Evolutionary conservation across 2,888 invertebrate species (phyloP), one percentile per base, ranked within the genome.

Genomic region (Meteorus colon): DNA sequence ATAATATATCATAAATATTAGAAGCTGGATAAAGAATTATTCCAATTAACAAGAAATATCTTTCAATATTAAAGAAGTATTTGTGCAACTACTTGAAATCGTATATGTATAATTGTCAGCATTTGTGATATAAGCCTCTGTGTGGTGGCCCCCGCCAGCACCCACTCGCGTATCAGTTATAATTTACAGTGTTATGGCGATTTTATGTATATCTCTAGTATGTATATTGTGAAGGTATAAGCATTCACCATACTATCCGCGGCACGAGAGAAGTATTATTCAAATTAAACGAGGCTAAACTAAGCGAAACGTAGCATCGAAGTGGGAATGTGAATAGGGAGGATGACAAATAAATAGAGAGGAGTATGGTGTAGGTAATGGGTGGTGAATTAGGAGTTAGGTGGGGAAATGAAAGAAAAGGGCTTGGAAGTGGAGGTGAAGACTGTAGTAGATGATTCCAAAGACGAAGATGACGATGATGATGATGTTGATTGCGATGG

Each of bases 111-210:
- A 69, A 73, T 71, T 76, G 41, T 73, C 66, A 71, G 66, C 3
- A n/a, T 63, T 63, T 63, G 81, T 82, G 86, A 87, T 87, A 86
- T 89, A 89, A 89, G 88, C 89, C 80, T 75, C 37, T 65, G 1
- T 5, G 24, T 19, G 34, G 0, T 19, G 8, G 1, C n/a, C 8
- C 19, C 55, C 24, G 55, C 55, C 5, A 24, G 55, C 19, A 4
- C 19, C 4, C 24, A 55, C 55, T 19, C 77, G 80, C 88, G 88
- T 89, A 89, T 89, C 89, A 88, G 89, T 88, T 88, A 89, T 89
- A 89, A 89, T 89, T 89, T 89, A 89, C 87, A 89, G 88, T 87
- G 89, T 89, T 89, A 89, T 89, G 89, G 89, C 89, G 86, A 89
- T 89, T 89, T 89, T 89, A 89, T 89, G 89, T 89, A 89, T 89